These are phyloP conservation scores for Hormaphis cornu DNA, from an alignment of 1,140 invertebrate genomes.

Conservation along the genomic window DNA sequence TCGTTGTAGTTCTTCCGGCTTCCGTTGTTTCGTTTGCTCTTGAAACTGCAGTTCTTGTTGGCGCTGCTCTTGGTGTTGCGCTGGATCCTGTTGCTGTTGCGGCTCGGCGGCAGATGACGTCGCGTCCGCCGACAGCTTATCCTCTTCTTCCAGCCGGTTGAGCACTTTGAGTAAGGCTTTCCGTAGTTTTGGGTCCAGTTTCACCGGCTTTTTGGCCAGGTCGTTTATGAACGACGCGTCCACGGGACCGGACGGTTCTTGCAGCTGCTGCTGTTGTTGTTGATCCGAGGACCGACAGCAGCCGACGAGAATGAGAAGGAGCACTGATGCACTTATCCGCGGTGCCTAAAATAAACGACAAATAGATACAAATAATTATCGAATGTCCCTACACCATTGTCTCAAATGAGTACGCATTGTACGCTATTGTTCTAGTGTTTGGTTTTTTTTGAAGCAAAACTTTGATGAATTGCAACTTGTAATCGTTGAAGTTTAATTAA, in stretches of 20 bases:
- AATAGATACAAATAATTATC: neutral
- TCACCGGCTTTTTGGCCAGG: constrained; percentile 40
- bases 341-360: neutral
- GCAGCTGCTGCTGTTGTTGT: neutral
- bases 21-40: neutral
- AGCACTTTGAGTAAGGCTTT: constrained; percentile 60
- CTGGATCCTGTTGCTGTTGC: neutral
- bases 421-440: too few relatives aligned
- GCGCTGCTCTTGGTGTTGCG: neutral
- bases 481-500: too few relatives aligned
- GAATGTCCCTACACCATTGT: too few relatives aligned
- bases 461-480: too few relatives aligned
- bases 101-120: too few relatives aligned
- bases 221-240: constrained; percentile 36
- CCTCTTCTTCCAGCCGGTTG: constrained; percentile 52
- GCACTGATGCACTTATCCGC: neutral
- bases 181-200: constrained; percentile 57
- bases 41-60: neutral
- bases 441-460: too few relatives aligned
- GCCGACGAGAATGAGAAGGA: neutral
- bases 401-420: too few relatives aligned
- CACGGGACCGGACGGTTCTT: neutral
- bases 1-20: neutral
- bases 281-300: neutral
- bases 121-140: constrained; percentile 32